A percentile compares a stretch with the other conserved stretches of the same genome.
phyloP scores from a whole-genome alignment of 2,797 vertebrate species.

The Alectoris magna region DNA sequence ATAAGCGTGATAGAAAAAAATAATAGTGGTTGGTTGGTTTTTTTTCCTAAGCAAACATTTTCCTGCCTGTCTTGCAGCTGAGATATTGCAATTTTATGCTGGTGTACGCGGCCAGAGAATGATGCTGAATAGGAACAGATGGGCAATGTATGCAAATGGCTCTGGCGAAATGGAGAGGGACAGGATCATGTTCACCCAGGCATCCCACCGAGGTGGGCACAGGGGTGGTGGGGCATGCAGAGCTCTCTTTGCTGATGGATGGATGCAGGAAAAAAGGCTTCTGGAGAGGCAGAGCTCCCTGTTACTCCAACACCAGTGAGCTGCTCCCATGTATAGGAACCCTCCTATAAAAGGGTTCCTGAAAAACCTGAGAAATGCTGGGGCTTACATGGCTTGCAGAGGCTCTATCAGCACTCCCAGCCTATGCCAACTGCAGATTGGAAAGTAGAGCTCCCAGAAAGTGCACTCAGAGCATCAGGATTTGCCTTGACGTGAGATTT shows the following conservation, averaged over 20 bases:
- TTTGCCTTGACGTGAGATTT: rapidly evolving
- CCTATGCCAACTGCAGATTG: background rate
- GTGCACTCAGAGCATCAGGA: background rate
- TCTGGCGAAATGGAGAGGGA: background rate
- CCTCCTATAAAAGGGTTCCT: background rate
- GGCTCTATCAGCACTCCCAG: background rate
- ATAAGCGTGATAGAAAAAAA: background rate
- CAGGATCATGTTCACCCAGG: background rate
- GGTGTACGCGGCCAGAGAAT: background rate
- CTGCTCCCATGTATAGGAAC: background rate
- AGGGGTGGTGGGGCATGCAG: background rate
- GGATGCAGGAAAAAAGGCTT: rapidly evolving
- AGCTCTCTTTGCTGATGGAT: background rate
- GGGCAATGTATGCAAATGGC: slow-evolving; percentile 14
- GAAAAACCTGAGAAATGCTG: background rate
- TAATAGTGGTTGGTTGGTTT: background rate
- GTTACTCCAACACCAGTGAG: rapidly evolving
- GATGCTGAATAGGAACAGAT: slow-evolving; percentile 31
- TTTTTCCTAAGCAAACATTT: background rate
- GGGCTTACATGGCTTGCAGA: background rate
- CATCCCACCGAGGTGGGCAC: background rate
- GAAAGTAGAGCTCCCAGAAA: background rate
- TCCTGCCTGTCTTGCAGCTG: slow-evolving; percentile 14
- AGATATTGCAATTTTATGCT: background rate
- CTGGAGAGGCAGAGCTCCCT: rapidly evolving